phyloP scores from a whole-genome alignment of 2,888 invertebrate species.

The Encarsia formosa region DNA sequence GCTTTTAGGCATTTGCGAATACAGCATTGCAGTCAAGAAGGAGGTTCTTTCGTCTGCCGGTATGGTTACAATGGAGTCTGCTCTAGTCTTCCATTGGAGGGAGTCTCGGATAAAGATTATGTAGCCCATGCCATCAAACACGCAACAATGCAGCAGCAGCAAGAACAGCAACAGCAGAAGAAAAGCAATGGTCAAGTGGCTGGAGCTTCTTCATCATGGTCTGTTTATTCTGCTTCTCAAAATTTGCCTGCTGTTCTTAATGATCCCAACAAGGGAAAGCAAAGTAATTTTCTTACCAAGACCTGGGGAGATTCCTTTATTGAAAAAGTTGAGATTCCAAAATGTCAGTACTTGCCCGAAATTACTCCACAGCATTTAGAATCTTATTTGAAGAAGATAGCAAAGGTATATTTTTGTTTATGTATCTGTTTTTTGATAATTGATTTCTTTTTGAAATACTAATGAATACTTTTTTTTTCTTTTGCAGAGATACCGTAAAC shows the following conservation, averaged over 20 bases:
- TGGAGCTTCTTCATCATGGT: constrained; percentile 58
- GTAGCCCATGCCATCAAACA: constrained; percentile 76
- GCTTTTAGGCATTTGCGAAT: constrained; percentile 70
- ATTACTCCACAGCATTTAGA: constrained; percentile 83
- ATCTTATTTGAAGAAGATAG: constrained; percentile 75
- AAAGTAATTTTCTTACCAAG: constrained; percentile 89
- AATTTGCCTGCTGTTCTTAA: constrained; percentile 94
- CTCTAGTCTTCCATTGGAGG: constrained; percentile 81
- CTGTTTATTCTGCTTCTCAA: constrained; percentile 86
- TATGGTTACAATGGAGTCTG: constrained; percentile 87
- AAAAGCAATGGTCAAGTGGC: constrained; percentile 55
- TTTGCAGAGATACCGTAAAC: constrained; percentile 53
- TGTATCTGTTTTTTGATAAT: neutral
- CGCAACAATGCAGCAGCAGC: constrained; percentile 45
- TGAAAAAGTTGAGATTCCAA: constrained; percentile 72
- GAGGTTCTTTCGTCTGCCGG: constrained; percentile 80
- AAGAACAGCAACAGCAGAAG: constrained; percentile 36
- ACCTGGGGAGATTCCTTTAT: constrained; percentile 97
- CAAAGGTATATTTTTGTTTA: constrained; percentile 47
- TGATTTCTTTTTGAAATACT: neutral
- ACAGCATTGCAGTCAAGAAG: constrained; percentile 77
- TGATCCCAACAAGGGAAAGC: constrained; percentile 89
- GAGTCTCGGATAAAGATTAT: constrained; percentile 83
- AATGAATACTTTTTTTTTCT: constrained; percentile 13
- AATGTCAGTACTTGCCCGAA: constrained; percentile 78